Conservation (phyloP, 2,888 invertebrate genomes). For the Nephrotoma flavescens region DNA sequence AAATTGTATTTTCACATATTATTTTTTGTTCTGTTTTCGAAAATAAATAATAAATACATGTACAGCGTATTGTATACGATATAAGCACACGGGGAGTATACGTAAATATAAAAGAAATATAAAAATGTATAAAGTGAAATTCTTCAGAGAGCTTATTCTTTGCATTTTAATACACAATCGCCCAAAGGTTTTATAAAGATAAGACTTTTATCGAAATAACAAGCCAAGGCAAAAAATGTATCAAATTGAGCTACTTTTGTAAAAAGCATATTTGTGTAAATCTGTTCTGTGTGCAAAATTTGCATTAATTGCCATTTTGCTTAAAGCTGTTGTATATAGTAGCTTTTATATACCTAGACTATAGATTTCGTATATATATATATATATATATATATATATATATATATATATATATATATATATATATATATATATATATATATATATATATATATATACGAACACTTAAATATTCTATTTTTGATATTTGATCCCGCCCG, state of each 20-base stretch:
- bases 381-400: too few relatives aligned
- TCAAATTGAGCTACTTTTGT: background rate
- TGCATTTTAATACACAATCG: background rate
- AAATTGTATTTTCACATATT: background rate
- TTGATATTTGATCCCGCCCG: background rate
- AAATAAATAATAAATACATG: background rate
- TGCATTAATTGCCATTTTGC: background rate
- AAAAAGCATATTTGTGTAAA: background rate
- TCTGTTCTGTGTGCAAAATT: background rate
- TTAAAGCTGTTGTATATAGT: background rate
- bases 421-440: too few relatives aligned
- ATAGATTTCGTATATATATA: too few relatives aligned
- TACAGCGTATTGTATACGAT: background rate
- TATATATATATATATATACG: too few relatives aligned
- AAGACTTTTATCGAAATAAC: background rate
- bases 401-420: too few relatives aligned
- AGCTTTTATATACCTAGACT: too few relatives aligned
- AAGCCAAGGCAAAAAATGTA: background rate
- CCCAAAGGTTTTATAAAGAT: background rate
- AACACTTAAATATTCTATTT: background rate
- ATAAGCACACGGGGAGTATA: too few relatives aligned
- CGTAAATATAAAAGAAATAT: background rate
- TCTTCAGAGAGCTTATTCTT: background rate
- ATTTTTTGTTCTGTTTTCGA: background rate
- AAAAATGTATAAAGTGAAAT: background rate